Percentiles rank a stretch among this genome's conserved stretches.
Conservation (phyloP, 1,140 invertebrate genomes). For the Chironomus tepperi region DNA sequence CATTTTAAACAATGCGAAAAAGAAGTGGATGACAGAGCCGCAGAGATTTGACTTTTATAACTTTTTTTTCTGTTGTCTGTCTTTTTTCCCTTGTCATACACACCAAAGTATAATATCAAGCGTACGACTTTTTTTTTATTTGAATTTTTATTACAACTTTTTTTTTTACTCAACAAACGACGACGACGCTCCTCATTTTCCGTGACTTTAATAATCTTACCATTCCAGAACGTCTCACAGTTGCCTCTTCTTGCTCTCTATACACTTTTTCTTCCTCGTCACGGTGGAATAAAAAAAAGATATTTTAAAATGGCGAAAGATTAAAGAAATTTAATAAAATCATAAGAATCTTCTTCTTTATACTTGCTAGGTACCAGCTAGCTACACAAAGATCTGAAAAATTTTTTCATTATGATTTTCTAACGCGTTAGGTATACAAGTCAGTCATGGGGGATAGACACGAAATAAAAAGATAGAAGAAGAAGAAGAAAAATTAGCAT, state of each 20-base stretch:
- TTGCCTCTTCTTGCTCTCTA: no score
- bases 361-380: not conserved
- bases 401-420: slow-evolving; percentile 15
- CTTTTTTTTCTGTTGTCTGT: not conserved
- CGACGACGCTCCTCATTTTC: not conserved
- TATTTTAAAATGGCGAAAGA: not conserved
- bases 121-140: not conserved
- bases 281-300: not conserved
- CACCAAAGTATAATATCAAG: not conserved
- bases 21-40: not conserved
- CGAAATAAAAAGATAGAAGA: not conserved
- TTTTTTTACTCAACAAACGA: not conserved
- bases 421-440: not conserved
- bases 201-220: not conserved
- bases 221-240: not conserved
- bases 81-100: not conserved
- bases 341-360: no score
- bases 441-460: not conserved
- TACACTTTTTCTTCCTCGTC: no score
- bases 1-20: not conserved
- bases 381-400: not conserved
- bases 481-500: not conserved
- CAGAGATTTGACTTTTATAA: slow-evolving; percentile 13
- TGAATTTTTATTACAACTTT: not conserved
- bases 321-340: slow-evolving; percentile 14